Conservation (phyloP, 2,797 vertebrate genomes). For the Syndactyla subalaris region DNA sequence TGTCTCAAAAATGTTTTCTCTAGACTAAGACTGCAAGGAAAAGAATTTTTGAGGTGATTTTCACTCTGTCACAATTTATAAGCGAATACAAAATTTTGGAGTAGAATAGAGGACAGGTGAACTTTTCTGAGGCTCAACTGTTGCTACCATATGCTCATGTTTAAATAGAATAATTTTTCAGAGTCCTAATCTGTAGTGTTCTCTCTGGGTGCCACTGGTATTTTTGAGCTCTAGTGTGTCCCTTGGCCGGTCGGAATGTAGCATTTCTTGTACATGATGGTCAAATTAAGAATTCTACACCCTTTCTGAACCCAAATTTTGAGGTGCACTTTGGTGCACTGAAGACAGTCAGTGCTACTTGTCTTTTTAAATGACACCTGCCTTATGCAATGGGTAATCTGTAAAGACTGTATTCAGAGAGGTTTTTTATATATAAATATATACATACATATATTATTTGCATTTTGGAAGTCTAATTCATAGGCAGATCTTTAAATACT, state of each 20-base stretch:
- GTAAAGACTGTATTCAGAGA: constrained; percentile 65
- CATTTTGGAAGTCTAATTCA: constrained; percentile 77
- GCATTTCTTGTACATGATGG: constrained; percentile 26
- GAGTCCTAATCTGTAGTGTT: constrained; percentile 28
- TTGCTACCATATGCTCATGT: constrained; percentile 50
- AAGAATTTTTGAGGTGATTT: constrained; percentile 38
- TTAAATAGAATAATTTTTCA: constrained; percentile 54
- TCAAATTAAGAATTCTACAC: neutral
- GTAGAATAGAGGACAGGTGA: constrained; percentile 73
- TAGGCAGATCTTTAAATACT: constrained; percentile 76
- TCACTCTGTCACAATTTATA: constrained; percentile 50
- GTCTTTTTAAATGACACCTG: constrained; percentile 75
- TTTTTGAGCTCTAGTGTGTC: constrained; percentile 28
- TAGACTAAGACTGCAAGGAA: constrained; percentile 39
- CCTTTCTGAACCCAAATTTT: constrained; percentile 38
- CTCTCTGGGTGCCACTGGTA: constrained; percentile 36
- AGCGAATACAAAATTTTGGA: constrained; percentile 46
- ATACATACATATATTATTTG: constrained; percentile 71
- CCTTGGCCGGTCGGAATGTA: constrained; percentile 43
- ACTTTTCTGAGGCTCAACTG: constrained; percentile 61
- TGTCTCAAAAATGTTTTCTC: constrained; percentile 54
- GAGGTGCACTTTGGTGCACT: constrained; percentile 13
- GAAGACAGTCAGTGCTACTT: constrained; percentile 59
- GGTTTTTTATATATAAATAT: constrained; percentile 65
- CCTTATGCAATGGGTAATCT: constrained; percentile 71